A percentile compares a stretch with the other conserved stretches of the same genome.
Conservation (phyloP, 2,113 vertebrate species). For the Mellivora capensis region DNA sequence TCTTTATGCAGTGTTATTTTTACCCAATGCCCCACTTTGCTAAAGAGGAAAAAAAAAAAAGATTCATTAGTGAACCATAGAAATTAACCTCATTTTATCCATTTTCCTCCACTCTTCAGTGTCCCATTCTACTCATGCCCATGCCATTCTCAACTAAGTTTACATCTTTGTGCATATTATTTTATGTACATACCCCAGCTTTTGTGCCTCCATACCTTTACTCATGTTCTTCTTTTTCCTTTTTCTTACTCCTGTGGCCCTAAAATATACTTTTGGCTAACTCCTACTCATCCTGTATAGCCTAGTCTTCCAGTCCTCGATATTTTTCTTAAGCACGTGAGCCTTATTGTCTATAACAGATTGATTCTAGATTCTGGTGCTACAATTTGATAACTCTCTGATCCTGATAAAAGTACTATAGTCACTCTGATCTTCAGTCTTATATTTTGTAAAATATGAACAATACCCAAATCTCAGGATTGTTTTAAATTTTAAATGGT, state of each 20-base stretch:
- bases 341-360: not conserved
- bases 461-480: not conserved
- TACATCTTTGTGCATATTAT: not conserved
- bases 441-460: not conserved
- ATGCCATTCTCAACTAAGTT: not conserved
- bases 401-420: not conserved
- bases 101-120: not conserved
- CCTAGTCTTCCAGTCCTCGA: not conserved
- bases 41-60: not conserved
- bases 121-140: not conserved
- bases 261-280: not conserved
- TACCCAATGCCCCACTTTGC: not conserved
- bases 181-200: not conserved
- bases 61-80: not conserved
- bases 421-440: not conserved
- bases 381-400: not conserved
- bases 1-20: constrained; percentile 34
- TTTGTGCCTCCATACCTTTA: not conserved
- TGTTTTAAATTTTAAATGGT: not conserved
- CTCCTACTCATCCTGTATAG: not conserved
- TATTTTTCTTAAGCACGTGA: not conserved
- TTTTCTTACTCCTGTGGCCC: not conserved
- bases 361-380: not conserved
- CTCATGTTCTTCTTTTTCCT: not conserved
- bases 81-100: not conserved